A percentile compares a stretch with the other conserved stretches of the same genome.
Evolutionary conservation across 2,113 vertebrate species (phyloP).

Genomic region (Maccullochella peelii): DNA sequence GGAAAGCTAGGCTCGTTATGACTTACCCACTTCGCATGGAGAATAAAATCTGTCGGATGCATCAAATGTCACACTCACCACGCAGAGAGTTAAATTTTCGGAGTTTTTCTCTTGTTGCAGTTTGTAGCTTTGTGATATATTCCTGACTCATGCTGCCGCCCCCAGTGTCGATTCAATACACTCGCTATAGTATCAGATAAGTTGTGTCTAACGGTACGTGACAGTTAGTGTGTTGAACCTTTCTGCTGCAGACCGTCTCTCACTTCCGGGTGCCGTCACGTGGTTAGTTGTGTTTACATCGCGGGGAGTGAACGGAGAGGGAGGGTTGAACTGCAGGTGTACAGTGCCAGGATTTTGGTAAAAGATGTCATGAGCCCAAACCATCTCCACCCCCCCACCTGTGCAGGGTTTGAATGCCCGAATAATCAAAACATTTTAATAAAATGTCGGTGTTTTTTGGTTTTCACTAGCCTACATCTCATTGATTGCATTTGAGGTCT

Average conservation of each 20-base stretch:
- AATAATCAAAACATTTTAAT: too few relatives aligned
- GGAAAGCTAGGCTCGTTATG: not conserved
- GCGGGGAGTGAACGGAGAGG: not conserved
- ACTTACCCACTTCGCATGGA: not conserved
- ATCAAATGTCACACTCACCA: conserved; percentile 51
- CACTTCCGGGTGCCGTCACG: conserved; percentile 54
- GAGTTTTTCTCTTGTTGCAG: conserved; percentile 82
- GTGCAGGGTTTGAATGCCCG: too few relatives aligned
- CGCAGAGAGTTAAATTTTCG: conserved; percentile 76
- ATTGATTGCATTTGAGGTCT: too few relatives aligned
- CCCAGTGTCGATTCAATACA: not conserved
- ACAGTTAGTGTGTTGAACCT: fast-evolving
- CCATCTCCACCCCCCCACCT: too few relatives aligned
- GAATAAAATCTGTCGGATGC: not conserved
- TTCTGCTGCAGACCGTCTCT: not conserved
- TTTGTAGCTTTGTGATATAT: conserved; percentile 53
- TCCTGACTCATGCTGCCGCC: conserved; percentile 59
- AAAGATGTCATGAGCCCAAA: too few relatives aligned
- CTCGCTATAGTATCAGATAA: fast-evolving
- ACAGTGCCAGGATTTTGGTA: too few relatives aligned
- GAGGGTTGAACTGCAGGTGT: too few relatives aligned
- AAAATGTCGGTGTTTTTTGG: too few relatives aligned
- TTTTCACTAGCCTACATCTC: too few relatives aligned
- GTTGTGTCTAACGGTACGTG: not conserved
- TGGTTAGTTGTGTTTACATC: not conserved